These are phyloP conservation scores for Lamellibrachia columna DNA, from an alignment of 2,888 invertebrate species.

Conservation along the genomic window DNA sequence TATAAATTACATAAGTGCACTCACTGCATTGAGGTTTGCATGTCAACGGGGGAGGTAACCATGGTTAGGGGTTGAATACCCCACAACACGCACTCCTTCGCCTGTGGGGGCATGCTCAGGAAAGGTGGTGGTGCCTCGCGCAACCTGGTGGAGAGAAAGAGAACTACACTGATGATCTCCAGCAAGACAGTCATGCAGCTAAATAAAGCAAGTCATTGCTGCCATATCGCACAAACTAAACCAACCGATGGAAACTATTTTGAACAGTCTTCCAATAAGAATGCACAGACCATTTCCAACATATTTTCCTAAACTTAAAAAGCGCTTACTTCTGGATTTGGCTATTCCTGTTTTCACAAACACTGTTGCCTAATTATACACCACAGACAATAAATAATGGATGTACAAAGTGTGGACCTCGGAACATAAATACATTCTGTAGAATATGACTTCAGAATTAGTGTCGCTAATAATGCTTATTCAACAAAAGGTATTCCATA, in stretches of 20 bases:
- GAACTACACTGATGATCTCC: neutral
- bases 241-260: neutral
- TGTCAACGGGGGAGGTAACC: neutral
- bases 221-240: neutral
- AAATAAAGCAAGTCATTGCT: neutral
- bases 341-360: neutral
- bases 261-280: neutral
- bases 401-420: neutral
- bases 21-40: neutral
- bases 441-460: neutral
- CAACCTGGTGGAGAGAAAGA: constrained; percentile 26
- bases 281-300: no score
- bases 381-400: neutral
- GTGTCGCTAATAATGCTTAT: neutral
- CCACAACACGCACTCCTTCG: constrained; percentile 22
- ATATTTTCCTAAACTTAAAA: no score
- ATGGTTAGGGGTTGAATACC: constrained; percentile 27
- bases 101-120: constrained; percentile 17
- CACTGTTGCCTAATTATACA: neutral
- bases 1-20: neutral
- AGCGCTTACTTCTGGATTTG: no score
- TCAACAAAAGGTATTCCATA: no score
- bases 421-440: neutral
- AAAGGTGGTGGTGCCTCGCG: constrained; percentile 20
- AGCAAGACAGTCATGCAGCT: neutral